Evolutionary conservation across 2,888 invertebrate species (phyloP).

Genomic region (Orthosia gracilis): DNA sequence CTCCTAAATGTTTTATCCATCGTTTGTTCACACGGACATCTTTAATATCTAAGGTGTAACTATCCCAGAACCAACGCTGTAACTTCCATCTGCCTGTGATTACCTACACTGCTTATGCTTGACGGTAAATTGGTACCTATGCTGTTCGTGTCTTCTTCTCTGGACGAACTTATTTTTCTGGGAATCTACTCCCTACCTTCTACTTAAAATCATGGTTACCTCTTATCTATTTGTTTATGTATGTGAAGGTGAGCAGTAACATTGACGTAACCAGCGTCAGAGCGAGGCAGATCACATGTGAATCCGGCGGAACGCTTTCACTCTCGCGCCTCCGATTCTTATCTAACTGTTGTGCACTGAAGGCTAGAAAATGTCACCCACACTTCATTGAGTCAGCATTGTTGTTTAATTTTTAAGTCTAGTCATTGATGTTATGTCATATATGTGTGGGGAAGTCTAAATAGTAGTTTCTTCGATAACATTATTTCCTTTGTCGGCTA

Average conservation of each 20-base stretch:
- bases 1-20: neutral
- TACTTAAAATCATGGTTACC: constrained; percentile 17
- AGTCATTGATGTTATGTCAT: constrained; percentile 28
- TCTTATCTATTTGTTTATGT: constrained; percentile 43
- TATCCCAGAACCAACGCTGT: neutral
- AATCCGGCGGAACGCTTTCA: constrained; percentile 87
- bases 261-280: constrained; percentile 72
- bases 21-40: neutral
- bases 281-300: constrained; percentile 82
- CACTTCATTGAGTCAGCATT: constrained; percentile 49
- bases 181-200: neutral
- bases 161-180: neutral
- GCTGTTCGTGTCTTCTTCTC: neutral
- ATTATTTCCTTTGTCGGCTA: constrained; percentile 16
- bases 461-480: constrained; percentile 12
- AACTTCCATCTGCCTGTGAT: neutral
- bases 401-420: constrained; percentile 40
- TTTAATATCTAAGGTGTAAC: too few relatives aligned
- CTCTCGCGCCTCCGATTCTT: constrained; percentile 84
- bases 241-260: constrained; percentile 66
- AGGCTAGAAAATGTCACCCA: constrained; percentile 66
- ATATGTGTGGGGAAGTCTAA: neutral
- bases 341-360: constrained; percentile 77
- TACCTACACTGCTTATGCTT: neutral
- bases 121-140: neutral